Conservation (phyloP, 2,888 invertebrate genomes). For the Cephus nigrinus region DNA sequence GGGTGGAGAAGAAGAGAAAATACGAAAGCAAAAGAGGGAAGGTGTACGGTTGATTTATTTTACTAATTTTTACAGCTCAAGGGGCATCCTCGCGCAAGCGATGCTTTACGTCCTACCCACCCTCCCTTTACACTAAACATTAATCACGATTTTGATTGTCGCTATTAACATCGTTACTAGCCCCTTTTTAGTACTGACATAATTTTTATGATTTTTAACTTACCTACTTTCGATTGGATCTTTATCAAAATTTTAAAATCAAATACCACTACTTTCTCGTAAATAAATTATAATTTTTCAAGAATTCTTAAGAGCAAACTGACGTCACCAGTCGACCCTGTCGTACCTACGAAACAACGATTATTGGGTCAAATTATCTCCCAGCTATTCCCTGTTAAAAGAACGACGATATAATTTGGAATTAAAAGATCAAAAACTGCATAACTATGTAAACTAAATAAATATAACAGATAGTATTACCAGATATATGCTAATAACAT, state of each 20-base stretch:
- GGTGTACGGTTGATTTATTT: neutral
- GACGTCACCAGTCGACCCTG: too few species aligned
- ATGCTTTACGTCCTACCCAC: neutral
- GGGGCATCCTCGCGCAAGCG: neutral
- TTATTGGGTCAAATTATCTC: neutral
- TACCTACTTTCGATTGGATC: neutral
- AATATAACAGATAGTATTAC: neutral
- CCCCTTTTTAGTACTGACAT: neutral
- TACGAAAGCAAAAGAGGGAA: neutral
- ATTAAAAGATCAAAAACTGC: neutral
- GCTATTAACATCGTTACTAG: neutral
- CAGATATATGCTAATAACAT: neutral
- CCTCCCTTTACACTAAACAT: neutral
- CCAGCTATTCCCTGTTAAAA: neutral
- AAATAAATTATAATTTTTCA: too few species aligned
- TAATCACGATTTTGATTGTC: neutral
- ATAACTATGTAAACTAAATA: neutral
- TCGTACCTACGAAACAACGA: neutral
- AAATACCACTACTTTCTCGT: neutral
- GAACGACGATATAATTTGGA: too few species aligned
- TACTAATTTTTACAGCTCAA: slow-evolving; percentile 6
- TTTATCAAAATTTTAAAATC: neutral
- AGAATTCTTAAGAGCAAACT: too few species aligned
- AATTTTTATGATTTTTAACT: neutral
- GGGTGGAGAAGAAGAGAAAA: neutral